Percentiles rank a stretch among this genome's conserved stretches.
phyloP scores from a whole-genome alignment of 2,113 vertebrate species.

The Motacilla tschutschensis region DNA sequence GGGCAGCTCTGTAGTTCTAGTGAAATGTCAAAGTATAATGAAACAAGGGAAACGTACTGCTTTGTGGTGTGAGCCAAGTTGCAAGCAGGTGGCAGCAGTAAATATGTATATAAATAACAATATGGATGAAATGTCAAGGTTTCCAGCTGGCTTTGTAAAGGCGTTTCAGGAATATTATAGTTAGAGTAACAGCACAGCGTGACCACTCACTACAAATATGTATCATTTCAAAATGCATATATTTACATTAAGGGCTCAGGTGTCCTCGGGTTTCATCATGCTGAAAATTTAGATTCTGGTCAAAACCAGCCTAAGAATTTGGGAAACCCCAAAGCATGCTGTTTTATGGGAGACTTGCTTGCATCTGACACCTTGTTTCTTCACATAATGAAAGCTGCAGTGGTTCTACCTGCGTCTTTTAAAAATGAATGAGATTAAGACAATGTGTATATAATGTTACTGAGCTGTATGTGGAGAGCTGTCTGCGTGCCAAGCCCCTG shows the following conservation, averaged over 20 bases:
- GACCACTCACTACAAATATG: constrained; percentile 31
- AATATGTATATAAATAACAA: constrained; percentile 76
- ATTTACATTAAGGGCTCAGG: background rate
- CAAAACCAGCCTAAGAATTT: background rate
- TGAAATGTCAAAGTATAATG: constrained; percentile 74
- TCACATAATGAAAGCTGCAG: background rate
- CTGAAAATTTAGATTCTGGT: background rate
- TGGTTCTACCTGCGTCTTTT: background rate
- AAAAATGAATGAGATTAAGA: background rate
- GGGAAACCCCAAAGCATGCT: background rate
- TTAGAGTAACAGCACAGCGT: constrained; percentile 39
- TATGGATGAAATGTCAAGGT: constrained; percentile 69
- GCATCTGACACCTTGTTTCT: background rate
- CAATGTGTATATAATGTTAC: background rate
- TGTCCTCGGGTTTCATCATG: background rate
- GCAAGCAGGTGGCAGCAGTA: constrained; percentile 74
- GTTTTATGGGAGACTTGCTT: background rate
- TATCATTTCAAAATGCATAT: constrained; percentile 9
- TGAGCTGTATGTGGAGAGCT: background rate
- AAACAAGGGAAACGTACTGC: constrained; percentile 53
- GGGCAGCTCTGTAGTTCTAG: constrained; percentile 59
- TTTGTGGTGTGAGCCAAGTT: constrained; percentile 57
- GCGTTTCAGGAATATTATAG: constrained; percentile 57
- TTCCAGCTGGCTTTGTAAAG: constrained; percentile 68
- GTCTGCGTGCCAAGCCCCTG: background rate